A percentile compares a stretch with the other conserved stretches of the same genome.
These are phyloP conservation scores for Rissa tridactyla DNA, from an alignment of 2,113 vertebrate species.

Conservation along the genomic window DNA sequence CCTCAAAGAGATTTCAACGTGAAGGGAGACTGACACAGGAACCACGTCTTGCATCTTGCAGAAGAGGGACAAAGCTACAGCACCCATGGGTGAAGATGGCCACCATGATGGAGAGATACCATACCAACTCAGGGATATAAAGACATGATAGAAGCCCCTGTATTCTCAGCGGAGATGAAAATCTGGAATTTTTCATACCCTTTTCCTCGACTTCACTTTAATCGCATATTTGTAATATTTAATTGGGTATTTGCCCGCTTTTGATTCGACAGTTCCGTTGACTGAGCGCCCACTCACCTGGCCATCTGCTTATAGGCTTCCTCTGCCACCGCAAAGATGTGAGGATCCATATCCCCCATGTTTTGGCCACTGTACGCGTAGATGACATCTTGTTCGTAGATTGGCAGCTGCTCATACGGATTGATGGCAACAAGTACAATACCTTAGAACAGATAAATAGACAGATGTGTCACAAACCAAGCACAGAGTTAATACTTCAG, in stretches of 20 bases:
- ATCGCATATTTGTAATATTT: fast-evolving
- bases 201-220: fast-evolving
- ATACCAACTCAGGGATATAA: too few species aligned
- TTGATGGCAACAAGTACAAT: conserved; percentile 98
- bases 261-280: fast-evolving
- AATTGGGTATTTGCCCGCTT: fast-evolving
- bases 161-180: not conserved
- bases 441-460: conserved; percentile 69
- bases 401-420: conserved; percentile 91
- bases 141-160: not conserved
- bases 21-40: not conserved
- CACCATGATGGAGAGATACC: not conserved
- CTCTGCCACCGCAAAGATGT: conserved; percentile 95
- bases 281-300: conserved; percentile 74
- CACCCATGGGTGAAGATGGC: not conserved
- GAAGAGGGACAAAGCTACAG: not conserved
- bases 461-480: not conserved
- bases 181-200: fast-evolving
- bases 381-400: conserved; percentile 97
- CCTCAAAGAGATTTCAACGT: not conserved
- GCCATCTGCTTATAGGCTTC: conserved; percentile 97
- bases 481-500: not conserved
- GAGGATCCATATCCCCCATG: conserved; percentile 96
- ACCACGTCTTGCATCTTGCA: not conserved
- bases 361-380: conserved; percentile 94